phyloP scores from a whole-genome alignment of 92 coral and sea anemone species.

The Phymanthus crucifer region DNA sequence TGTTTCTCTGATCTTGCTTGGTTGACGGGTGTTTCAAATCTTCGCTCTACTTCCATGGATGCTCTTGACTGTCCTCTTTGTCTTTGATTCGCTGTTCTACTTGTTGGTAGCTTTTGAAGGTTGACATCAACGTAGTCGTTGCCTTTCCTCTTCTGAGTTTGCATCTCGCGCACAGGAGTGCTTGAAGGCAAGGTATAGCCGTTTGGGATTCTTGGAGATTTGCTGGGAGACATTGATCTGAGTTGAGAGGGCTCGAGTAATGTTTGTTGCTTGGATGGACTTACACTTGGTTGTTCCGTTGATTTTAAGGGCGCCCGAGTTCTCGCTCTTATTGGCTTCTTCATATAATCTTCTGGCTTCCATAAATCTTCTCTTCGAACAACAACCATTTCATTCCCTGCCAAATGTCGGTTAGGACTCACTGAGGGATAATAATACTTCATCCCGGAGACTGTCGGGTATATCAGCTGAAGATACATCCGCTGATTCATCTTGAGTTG shows the following conservation, averaged over 20 bases:
- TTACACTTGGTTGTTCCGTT: constrained; percentile 9
- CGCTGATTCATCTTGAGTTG: constrained; percentile 80
- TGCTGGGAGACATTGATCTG: constrained; percentile 15
- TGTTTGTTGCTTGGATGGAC: constrained; percentile 33
- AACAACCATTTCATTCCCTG: constrained; percentile 59
- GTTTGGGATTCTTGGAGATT: constrained; percentile 28
- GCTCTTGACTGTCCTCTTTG: neutral
- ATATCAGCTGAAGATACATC: constrained; percentile 78
- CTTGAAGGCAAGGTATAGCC: constrained; percentile 20
- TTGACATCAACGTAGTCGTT: constrained; percentile 54
- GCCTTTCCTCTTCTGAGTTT: constrained; percentile 18
- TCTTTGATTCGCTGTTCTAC: constrained; percentile 17
- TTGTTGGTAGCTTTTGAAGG: constrained; percentile 18
- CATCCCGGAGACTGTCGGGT: constrained; percentile 61
- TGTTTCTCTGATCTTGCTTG: constrained; percentile 15
- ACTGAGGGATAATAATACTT: constrained; percentile 57
- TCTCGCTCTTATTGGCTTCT: constrained; percentile 33
- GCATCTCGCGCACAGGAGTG: constrained; percentile 29
- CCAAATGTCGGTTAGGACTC: constrained; percentile 20
- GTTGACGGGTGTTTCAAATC: constrained; percentile 6
- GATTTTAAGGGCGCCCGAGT: constrained; percentile 20
- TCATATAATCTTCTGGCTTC: constrained; percentile 34
- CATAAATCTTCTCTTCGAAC: constrained; percentile 64
- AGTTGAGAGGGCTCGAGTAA: constrained; percentile 27
- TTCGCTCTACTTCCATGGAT: constrained; percentile 25